These are phyloP conservation scores for Ceratina japonica DNA, from an alignment of 1,140 invertebrate species.

Conservation along the genomic window DNA sequence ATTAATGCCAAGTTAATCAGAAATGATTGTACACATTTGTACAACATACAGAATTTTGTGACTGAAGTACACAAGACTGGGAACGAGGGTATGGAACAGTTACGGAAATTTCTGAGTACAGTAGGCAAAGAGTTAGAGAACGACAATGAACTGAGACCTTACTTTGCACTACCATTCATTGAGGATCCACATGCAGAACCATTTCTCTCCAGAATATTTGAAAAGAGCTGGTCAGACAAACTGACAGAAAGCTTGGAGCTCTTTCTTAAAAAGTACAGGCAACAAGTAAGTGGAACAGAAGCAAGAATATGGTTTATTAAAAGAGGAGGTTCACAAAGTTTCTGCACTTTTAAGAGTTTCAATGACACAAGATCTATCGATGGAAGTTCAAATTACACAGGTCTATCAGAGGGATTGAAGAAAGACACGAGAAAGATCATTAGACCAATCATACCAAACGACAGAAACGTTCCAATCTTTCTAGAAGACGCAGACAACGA, in stretches of 20 bases:
- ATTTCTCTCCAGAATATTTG: constrained; percentile 80
- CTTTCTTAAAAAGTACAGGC: constrained; percentile 53
- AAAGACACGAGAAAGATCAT: constrained; percentile 26
- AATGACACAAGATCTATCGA: constrained; percentile 15
- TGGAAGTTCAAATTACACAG: constrained; percentile 7
- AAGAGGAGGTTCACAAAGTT: constrained; percentile 27
- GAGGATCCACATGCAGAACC: constrained; percentile 80
- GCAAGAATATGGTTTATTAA: constrained; percentile 22
- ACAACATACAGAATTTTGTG: constrained; percentile 31
- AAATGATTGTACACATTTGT: neutral
- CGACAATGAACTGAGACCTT: constrained; percentile 81
- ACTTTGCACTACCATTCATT: constrained; percentile 82
- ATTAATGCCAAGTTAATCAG: constrained; percentile 1
- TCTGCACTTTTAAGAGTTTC: constrained; percentile 20
- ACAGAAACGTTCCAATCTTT: constrained; percentile 66
- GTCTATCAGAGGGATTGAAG: constrained; percentile 2
- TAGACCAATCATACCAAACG: constrained; percentile 57
- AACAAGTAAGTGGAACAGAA: constrained; percentile 50
- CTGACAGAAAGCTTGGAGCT: constrained; percentile 49
- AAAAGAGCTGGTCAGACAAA: constrained; percentile 71
- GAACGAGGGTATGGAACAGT: constrained; percentile 75
- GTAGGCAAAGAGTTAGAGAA: constrained; percentile 79
- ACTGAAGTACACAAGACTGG: constrained; percentile 55
- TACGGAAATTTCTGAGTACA: constrained; percentile 80
- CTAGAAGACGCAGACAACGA: constrained; percentile 44